Base-by-base conservation (phyloP, 37 sponge, comb jelly and placozoan species). In the Amphimedon queenslandica region DNA sequence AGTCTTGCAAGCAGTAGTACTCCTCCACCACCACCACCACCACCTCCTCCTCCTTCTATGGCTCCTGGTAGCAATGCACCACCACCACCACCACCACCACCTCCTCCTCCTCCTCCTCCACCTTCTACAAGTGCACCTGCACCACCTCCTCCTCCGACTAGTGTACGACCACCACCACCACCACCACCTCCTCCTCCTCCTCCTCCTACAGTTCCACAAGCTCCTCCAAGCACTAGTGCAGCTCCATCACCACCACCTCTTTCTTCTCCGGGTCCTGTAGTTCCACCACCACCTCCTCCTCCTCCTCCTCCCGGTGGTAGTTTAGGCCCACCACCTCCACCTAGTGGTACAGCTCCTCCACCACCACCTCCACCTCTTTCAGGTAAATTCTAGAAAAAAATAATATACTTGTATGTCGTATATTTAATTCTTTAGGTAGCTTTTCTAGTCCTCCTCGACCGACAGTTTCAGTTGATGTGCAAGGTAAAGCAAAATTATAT, bases 91-190 rank as follows among this genome's bases (percentile, higher is more conserved):
- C 72, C 53, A 2, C 74, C 75, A 34, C 0, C 60, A 28, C 57
- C 81, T 35, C 57, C 66, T 0, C 64, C 64, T 60, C 42, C 57
- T 32, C 13, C 36, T 32, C 37, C 58, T 31, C 73, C 60, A 57
- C 23, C 51, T 24, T n/a, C 53, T 47, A 8, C 13, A 47, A 18
- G 13, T 47, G 13, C 71, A 72, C 37, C 16, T 8, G 8, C 60
- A 20, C 65, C 75, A 39, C 40, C 64, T 28, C 64, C 75, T 60
- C 58, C 57, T 29, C 63, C 41, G 39, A 34, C 67, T 18, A 10
- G 11, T 30, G 6, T 11, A 66, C 21, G 37, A 18, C 8, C 53
- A 47, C 13, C 13, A 13, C 13, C 13, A 47, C 53, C 53, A 47
- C 53, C 53, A 8, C 53, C 13, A 13, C 13, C 53, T 13, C 53